Evolutionary conservation across 2,113 vertebrate species (phyloP).

Genomic region (Bubo blakistoni): DNA sequence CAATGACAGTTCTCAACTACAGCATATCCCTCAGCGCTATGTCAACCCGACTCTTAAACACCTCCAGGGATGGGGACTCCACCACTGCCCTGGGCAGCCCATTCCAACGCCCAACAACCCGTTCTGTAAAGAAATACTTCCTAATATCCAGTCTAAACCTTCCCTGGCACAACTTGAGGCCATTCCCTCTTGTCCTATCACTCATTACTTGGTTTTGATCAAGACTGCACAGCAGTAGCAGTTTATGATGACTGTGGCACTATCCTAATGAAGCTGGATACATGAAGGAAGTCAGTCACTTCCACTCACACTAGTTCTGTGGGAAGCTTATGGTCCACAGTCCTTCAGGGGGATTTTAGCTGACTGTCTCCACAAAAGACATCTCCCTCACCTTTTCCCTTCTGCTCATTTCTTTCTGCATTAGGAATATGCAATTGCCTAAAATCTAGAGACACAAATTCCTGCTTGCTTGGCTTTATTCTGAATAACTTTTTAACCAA

Average conservation of each 20-base stretch:
- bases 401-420: not conserved
- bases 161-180: no score
- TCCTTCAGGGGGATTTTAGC: not conserved
- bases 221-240: fast-evolving
- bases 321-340: not conserved
- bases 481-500: not conserved
- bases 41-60: no score
- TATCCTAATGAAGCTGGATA: not conserved
- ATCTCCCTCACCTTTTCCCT: not conserved
- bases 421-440: not conserved
- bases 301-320: not conserved
- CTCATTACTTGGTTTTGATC: no score
- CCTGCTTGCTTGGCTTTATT: not conserved
- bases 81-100: no score
- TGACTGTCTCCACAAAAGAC: not conserved
- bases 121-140: no score
- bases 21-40: no score
- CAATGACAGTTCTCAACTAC: no score
- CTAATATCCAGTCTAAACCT: no score
- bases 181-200: no score
- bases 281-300: not conserved
- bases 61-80: no score
- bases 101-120: no score
- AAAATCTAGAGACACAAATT: not conserved
- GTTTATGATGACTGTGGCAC: not conserved